phyloP scores from a whole-genome alignment of 2,888 invertebrate species.

The Mythimna vitellina region DNA sequence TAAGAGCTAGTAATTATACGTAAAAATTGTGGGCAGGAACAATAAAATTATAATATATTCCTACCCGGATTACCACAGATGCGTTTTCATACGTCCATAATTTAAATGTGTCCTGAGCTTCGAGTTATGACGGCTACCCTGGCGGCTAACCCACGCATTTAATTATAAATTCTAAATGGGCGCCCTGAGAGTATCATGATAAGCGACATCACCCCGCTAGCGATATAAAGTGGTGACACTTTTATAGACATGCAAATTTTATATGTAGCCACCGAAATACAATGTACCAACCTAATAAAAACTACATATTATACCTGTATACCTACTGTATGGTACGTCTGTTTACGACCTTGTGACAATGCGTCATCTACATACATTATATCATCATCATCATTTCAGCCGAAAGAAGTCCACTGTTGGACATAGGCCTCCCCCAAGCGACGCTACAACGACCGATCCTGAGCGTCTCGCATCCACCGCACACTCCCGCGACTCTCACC shows the following conservation, averaged over 20 bases:
- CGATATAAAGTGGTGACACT: slow-evolving; percentile 48
- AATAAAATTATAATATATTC: slow-evolving; percentile 24
- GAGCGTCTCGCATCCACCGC: too few relatives aligned
- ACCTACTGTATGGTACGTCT: too few relatives aligned
- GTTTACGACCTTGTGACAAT: too few relatives aligned
- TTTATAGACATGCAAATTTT: slow-evolving; percentile 60
- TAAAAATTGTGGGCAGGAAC: background rate
- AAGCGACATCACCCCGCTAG: slow-evolving; percentile 41
- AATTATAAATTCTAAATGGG: slow-evolving; percentile 62
- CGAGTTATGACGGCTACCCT: slow-evolving; percentile 40
- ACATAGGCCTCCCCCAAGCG: too few relatives aligned
- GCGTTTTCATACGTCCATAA: slow-evolving; percentile 45
- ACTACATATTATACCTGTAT: slow-evolving; percentile 1
- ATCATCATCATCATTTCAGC: too few relatives aligned
- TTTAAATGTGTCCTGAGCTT: slow-evolving; percentile 42
- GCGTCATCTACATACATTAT: too few relatives aligned
- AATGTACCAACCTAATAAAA: slow-evolving; percentile 22
- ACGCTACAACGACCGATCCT: too few relatives aligned
- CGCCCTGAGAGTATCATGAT: slow-evolving; percentile 53
- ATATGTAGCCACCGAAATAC: slow-evolving; percentile 16
- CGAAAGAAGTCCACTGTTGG: too few relatives aligned
- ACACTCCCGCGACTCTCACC: too few relatives aligned
- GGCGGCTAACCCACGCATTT: slow-evolving; percentile 49
- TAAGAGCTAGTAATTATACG: too few relatives aligned
- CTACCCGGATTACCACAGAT: slow-evolving; percentile 33